Conservation (phyloP, 2,888 invertebrate species). For the Leptodirus hochenwartii region DNA sequence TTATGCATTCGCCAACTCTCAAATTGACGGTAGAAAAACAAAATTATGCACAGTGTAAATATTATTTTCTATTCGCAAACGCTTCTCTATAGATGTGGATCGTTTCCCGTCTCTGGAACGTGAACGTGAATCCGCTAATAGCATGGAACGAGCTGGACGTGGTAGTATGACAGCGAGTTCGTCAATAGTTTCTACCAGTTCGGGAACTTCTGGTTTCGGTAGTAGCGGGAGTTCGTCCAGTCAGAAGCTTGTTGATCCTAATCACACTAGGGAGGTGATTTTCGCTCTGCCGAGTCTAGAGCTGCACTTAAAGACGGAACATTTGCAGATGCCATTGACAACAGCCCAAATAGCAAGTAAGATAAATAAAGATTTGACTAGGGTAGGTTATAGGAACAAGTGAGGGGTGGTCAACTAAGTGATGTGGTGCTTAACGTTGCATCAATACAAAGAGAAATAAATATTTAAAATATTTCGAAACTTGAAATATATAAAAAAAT, state of each 20-base stretch:
- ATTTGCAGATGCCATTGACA: conserved; percentile 57
- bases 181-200: not conserved
- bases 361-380: conserved; percentile 24
- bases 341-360: conserved; percentile 50
- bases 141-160: conserved; percentile 33
- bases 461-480: conserved; percentile 3
- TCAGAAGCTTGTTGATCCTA: conserved; percentile 52
- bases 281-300: conserved; percentile 88
- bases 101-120: conserved; percentile 77
- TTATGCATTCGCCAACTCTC: conserved; percentile 87
- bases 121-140: conserved; percentile 43
- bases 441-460: too few relatives aligned
- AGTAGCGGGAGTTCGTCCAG: conserved; percentile 19
- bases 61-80: not conserved
- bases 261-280: conserved; percentile 85
- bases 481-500: too few relatives aligned
- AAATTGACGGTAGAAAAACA: conserved; percentile 63
- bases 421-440: too few relatives aligned
- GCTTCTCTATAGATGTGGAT: conserved; percentile 50
- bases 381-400: too few relatives aligned
- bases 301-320: conserved; percentile 83
- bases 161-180: conserved; percentile 22
- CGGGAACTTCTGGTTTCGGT: not conserved
- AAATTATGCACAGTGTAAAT: conserved; percentile 1
- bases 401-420: too few relatives aligned